phyloP scores from a whole-genome alignment of 2,888 invertebrate species.

The Acanthoscelides obtectus region DNA sequence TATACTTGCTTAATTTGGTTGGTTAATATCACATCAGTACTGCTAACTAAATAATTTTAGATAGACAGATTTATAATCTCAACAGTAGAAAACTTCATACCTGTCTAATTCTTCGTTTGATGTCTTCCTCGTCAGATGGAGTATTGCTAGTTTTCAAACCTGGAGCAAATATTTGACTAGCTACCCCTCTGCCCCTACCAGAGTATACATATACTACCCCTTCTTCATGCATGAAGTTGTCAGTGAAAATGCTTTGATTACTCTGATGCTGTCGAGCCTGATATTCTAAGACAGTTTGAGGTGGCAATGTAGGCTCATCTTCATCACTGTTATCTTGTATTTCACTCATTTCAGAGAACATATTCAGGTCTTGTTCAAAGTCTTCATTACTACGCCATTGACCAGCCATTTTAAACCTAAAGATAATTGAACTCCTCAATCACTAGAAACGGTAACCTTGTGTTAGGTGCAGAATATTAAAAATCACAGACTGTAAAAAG shows the following conservation, averaged over 20 bases:
- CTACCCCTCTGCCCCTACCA: slow-evolving; percentile 19
- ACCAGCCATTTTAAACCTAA: slow-evolving; percentile 7
- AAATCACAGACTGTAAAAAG: no score
- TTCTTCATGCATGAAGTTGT: slow-evolving; percentile 2
- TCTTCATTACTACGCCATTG: slow-evolving; percentile 7
- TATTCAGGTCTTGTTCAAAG: slow-evolving; percentile 11
- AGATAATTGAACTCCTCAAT: no score
- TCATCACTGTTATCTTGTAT: background rate
- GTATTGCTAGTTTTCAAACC: background rate
- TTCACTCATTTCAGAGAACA: slow-evolving; percentile 9
- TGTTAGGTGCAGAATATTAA: no score
- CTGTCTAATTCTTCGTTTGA: slow-evolving; percentile 11
- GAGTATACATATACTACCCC: slow-evolving; percentile 9
- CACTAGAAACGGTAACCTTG: no score
- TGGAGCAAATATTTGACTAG: slow-evolving; percentile 7
- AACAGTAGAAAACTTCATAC: slow-evolving; percentile 7
- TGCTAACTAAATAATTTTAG: no score
- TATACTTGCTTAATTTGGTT: no score
- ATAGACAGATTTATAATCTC: no score
- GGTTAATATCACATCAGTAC: no score
- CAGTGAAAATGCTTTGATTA: slow-evolving; percentile 13
- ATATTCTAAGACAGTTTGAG: slow-evolving; percentile 14
- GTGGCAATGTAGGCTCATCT: slow-evolving; percentile 1
- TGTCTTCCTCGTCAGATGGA: slow-evolving; percentile 3
- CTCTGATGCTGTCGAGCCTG: slow-evolving; percentile 9